These are phyloP conservation scores for Promerops cafer DNA, from an alignment of 2,113 vertebrate species.

Conservation along the genomic window DNA sequence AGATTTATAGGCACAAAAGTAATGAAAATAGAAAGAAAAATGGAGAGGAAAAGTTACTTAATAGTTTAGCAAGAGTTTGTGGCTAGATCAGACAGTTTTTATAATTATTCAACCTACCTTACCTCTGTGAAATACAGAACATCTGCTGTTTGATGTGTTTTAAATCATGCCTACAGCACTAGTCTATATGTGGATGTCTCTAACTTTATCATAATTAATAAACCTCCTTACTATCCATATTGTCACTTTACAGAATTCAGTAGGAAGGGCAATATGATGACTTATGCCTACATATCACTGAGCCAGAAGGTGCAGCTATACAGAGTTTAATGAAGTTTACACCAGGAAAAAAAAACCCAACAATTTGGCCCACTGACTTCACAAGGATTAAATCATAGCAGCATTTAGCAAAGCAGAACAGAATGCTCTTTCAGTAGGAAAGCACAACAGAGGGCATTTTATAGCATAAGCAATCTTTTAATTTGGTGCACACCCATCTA, in stretches of 20 bases:
- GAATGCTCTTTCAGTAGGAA: neutral
- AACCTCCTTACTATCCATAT: neutral
- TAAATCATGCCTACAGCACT: neutral
- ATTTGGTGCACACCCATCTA: neutral
- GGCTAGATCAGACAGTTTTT: neutral
- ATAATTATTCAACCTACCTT: neutral
- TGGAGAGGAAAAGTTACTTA: neutral
- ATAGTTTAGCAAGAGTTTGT: neutral
- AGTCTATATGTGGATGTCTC: neutral
- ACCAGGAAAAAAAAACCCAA: neutral
- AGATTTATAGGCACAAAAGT: neutral
- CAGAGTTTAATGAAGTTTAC: neutral
- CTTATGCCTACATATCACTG: neutral
- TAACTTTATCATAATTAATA: neutral
- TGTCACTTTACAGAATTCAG: neutral
- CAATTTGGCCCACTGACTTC: neutral
- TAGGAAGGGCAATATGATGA: neutral
- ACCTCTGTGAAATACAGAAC: neutral
- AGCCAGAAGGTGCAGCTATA: neutral
- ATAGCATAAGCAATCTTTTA: neutral
- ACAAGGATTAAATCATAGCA: constrained; percentile 5
- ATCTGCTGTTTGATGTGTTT: neutral
- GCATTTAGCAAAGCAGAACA: constrained; percentile 13
- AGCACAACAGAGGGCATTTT: neutral
- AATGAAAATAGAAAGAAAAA: neutral